A percentile compares a stretch with the other conserved stretches of the same genome.
These are phyloP conservation scores for Periophthalmodon schlosseri DNA, from an alignment of 2,113 vertebrate species.

Conservation along the genomic window DNA sequence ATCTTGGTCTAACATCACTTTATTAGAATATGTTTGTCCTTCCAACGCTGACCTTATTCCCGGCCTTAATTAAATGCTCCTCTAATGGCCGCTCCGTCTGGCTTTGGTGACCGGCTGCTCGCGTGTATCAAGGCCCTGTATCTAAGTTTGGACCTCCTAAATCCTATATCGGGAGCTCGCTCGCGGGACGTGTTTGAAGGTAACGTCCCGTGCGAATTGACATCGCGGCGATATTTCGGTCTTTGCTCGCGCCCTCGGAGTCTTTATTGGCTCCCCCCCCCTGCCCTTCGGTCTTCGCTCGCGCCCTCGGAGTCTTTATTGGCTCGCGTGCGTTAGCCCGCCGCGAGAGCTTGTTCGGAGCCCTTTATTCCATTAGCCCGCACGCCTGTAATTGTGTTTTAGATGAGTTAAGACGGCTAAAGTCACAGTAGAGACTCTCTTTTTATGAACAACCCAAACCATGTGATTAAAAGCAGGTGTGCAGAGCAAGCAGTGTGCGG, in stretches of 20 bases:
- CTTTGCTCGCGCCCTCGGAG: constrained; percentile 3
- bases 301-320: constrained; percentile 2
- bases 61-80: constrained; percentile 76
- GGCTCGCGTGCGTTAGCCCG: constrained; percentile 15
- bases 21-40: constrained; percentile 81
- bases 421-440: constrained; percentile 59
- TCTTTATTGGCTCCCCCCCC: background rate
- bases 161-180: constrained; percentile 3
- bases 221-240: constrained; percentile 16
- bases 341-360: constrained; percentile 51
- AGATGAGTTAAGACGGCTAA: constrained; percentile 62
- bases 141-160: constrained; percentile 4
- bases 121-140: constrained; percentile 5
- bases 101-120: constrained; percentile 53
- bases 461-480: constrained; percentile 69
- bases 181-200: constrained; percentile 23
- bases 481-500: constrained; percentile 45
- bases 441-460: constrained; percentile 64
- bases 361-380: constrained; percentile 73
- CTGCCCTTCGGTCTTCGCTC: constrained; percentile 2
- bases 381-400: constrained; percentile 74
- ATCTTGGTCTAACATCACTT: constrained; percentile 57
- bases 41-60: constrained; percentile 77
- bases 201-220: constrained; percentile 18
- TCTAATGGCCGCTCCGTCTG: constrained; percentile 75